Conservation (phyloP, 1,140 invertebrate genomes). For the Philopotamus ludificatus region DNA sequence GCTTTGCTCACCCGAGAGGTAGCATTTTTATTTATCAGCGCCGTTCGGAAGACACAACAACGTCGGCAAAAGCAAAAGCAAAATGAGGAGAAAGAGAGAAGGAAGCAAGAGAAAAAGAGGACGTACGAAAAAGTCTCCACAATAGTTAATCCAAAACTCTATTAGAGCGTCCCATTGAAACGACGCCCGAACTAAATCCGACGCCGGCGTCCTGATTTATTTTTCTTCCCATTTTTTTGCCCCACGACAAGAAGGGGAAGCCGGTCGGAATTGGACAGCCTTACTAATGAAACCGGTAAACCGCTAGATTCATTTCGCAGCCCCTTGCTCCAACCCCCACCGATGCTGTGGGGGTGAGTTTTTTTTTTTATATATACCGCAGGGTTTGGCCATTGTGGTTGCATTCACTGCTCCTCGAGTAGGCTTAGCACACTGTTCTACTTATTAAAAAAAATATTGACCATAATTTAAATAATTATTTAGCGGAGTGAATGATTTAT, state of each 20-base stretch:
- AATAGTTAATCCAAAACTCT: constrained; percentile 42
- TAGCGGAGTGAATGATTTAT: too few relatives aligned
- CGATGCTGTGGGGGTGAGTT: constrained; percentile 22
- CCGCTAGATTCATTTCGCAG: constrained; percentile 42
- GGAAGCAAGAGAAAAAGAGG: constrained; percentile 17
- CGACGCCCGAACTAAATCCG: constrained; percentile 37
- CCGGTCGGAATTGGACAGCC: constrained; percentile 40
- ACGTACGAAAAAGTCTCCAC: constrained; percentile 33
- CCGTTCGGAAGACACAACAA: constrained; percentile 8
- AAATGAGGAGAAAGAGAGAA: neutral
- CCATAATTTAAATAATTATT: too few relatives aligned
- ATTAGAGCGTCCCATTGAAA: constrained; percentile 41
- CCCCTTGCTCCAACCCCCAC: constrained; percentile 26
- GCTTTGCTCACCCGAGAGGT: neutral
- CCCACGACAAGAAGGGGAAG: constrained; percentile 24
- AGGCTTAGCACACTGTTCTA: constrained; percentile 11
- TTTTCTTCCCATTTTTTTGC: constrained; percentile 40
- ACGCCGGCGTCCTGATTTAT: constrained; percentile 39
- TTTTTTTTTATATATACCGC: constrained; percentile 34
- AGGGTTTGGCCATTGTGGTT: constrained; percentile 20
- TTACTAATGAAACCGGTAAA: constrained; percentile 43
- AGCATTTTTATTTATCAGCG: constrained; percentile 24
- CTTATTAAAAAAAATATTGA: too few relatives aligned
- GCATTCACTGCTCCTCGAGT: constrained; percentile 21
- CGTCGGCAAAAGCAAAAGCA: constrained; percentile 5